Evolutionary conservation across 30 jellyfish, hydroid and myxozoan species (phyloP).

Genomic region (Hydractinia echinata): DNA sequence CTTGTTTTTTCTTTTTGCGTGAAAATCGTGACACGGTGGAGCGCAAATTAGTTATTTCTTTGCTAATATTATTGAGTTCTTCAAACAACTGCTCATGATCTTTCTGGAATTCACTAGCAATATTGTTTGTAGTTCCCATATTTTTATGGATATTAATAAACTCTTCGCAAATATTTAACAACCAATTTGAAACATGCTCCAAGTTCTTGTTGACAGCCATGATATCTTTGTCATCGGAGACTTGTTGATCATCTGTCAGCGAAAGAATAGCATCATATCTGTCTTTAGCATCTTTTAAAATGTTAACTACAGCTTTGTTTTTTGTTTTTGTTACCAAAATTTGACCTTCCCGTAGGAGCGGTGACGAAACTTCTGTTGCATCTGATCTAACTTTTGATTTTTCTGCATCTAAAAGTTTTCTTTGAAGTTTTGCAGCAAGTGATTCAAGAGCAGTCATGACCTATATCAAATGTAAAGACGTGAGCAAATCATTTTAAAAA

Average conservation of each 20-base stretch:
- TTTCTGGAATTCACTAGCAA: conserved; percentile 65
- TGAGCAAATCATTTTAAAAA: no score
- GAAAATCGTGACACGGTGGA: neutral
- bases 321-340: conserved; percentile 61
- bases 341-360: conserved; percentile 82
- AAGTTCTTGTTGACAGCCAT: conserved; percentile 61
- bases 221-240: conserved; percentile 79
- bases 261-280: conserved; percentile 51
- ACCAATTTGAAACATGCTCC: conserved; percentile 82
- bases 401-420: conserved; percentile 48
- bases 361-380: conserved; percentile 84
- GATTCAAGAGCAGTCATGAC: conserved; percentile 37
- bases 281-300: conserved; percentile 54
- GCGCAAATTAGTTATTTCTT: conserved; percentile 4
- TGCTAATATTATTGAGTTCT: conserved; percentile 33
- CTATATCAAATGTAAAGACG: neutral
- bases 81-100: conserved; percentile 74
- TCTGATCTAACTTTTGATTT: conserved; percentile 55
- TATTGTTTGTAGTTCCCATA: conserved; percentile 44
- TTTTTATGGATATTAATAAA: conserved; percentile 58
- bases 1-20: conserved; percentile 21
- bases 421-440: conserved; percentile 54
- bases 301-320: conserved; percentile 50
- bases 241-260: conserved; percentile 55
- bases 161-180: conserved; percentile 77